These are phyloP conservation scores for Syrista parreyssii DNA, from an alignment of 2,888 invertebrate genomes.

Conservation along the genomic window DNA sequence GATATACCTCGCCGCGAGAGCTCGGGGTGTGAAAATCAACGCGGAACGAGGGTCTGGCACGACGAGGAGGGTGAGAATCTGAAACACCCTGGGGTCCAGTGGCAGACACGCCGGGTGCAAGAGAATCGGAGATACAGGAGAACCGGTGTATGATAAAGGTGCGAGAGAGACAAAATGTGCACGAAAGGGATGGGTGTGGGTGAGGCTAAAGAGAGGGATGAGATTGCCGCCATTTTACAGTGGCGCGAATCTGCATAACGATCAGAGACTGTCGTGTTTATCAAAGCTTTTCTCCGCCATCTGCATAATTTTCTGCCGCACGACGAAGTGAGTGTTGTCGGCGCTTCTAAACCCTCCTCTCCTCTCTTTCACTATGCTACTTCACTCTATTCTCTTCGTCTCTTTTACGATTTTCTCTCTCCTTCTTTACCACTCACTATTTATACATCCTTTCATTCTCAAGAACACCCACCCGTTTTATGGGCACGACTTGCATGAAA, in stretches of 20 bases:
- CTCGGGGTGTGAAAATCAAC: slow-evolving; percentile 62
- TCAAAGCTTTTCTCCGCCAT: slow-evolving; percentile 67
- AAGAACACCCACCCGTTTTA: slow-evolving; percentile 47
- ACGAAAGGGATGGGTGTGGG: neutral
- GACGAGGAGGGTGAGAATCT: slow-evolving; percentile 43
- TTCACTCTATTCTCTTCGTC: neutral
- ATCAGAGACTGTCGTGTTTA: slow-evolving; percentile 66
- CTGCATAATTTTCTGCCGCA: slow-evolving; percentile 65
- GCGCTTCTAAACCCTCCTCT: slow-evolving; percentile 1
- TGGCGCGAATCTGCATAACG: slow-evolving; percentile 65
- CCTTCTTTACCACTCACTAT: neutral
- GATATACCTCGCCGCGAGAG: slow-evolving; percentile 39
- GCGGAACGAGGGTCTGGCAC: slow-evolving; percentile 17
- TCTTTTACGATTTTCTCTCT: neutral
- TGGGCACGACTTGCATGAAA: slow-evolving; percentile 58
- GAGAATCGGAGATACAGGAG: slow-evolving; percentile 31
- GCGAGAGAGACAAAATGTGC: slow-evolving; percentile 3
- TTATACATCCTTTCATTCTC: slow-evolving; percentile 29
- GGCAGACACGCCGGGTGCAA: neutral
- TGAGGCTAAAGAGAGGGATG: slow-evolving; percentile 26
- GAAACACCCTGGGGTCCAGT: slow-evolving; percentile 33
- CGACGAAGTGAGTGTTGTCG: slow-evolving; percentile 24
- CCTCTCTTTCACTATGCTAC: slow-evolving; percentile 4
- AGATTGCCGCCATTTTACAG: slow-evolving; percentile 66
- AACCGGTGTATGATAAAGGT: slow-evolving; percentile 12